Conservation (phyloP, 2,113 vertebrate species). For the Anolis sagrei region DNA sequence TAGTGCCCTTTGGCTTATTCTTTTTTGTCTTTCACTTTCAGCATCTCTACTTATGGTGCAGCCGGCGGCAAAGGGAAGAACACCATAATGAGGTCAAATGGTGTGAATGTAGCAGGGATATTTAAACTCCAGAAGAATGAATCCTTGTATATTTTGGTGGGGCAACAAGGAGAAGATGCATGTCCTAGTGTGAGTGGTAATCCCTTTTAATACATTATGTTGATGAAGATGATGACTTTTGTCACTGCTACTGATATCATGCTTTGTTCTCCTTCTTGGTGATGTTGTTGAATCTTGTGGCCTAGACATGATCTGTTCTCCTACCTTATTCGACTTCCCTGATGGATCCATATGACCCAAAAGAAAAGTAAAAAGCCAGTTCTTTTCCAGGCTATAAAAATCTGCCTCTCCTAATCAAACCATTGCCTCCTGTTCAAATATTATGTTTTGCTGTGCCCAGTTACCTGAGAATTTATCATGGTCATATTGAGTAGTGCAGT, state of each 20-base stretch:
- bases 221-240: background rate
- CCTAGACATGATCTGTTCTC: background rate
- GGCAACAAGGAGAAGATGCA: slow-evolving; percentile 94
- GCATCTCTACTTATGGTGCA: slow-evolving; percentile 93
- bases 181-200: slow-evolving; percentile 90
- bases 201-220: slow-evolving; percentile 18
- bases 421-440: background rate
- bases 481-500: background rate
- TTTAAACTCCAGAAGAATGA: slow-evolving; percentile 90
- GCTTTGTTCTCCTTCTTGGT: background rate
- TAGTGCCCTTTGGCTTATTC: background rate
- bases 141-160: slow-evolving; percentile 90
- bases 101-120: slow-evolving; percentile 89
- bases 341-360: too few relatives aligned
- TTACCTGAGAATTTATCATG: background rate
- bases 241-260: background rate
- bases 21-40: slow-evolving; percentile 71
- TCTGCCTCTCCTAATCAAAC: background rate
- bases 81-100: slow-evolving; percentile 86
- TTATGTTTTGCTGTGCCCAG: background rate
- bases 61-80: slow-evolving; percentile 93
- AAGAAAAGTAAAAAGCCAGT: background rate
- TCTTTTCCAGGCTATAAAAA: background rate
- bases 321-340: background rate
- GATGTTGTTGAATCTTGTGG: background rate